phyloP scores from a whole-genome alignment of 2,797 vertebrate genomes.

The Phataginus tricuspis region DNA sequence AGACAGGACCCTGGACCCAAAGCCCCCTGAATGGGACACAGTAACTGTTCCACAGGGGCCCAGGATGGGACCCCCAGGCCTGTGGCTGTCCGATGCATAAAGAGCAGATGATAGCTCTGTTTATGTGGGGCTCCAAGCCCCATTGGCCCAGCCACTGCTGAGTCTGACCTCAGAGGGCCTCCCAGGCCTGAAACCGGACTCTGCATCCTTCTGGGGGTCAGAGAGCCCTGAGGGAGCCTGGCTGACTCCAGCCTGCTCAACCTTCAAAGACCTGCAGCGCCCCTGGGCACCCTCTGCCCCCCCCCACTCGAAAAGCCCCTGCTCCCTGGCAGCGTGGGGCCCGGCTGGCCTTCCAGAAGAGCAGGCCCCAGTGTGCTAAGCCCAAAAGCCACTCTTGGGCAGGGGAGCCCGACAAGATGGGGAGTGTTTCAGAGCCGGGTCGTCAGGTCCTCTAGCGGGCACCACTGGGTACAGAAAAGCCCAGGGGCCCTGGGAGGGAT shows the following conservation, averaged over 20 bases:
- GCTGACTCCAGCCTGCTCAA: neutral
- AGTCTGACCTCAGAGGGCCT: neutral
- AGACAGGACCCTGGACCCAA: neutral
- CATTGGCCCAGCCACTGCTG: fast-evolving
- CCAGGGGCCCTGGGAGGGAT: neutral
- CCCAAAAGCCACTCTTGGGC: fast-evolving
- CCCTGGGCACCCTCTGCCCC: neutral
- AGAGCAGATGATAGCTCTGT: fast-evolving
- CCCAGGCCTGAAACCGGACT: neutral
- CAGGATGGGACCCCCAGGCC: too few species aligned
- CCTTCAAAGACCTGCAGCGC: too few species aligned
- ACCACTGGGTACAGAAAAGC: neutral
- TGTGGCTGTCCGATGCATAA: neutral
- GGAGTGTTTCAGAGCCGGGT: fast-evolving
- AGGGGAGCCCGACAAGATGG: fast-evolving
- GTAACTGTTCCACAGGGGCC: fast-evolving
- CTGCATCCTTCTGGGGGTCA: neutral
- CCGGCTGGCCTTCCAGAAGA: too few species aligned
- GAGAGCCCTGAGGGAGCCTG: neutral
- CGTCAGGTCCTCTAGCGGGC: fast-evolving
- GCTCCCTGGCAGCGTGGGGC: neutral
- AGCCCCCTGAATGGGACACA: fast-evolving
- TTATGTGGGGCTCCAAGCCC: neutral
- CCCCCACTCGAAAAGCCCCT: neutral
- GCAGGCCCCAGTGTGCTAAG: fast-evolving